Base-by-base conservation (phyloP, 2,888 invertebrate genomes). In the Neoaliturus tenellus region DNA sequence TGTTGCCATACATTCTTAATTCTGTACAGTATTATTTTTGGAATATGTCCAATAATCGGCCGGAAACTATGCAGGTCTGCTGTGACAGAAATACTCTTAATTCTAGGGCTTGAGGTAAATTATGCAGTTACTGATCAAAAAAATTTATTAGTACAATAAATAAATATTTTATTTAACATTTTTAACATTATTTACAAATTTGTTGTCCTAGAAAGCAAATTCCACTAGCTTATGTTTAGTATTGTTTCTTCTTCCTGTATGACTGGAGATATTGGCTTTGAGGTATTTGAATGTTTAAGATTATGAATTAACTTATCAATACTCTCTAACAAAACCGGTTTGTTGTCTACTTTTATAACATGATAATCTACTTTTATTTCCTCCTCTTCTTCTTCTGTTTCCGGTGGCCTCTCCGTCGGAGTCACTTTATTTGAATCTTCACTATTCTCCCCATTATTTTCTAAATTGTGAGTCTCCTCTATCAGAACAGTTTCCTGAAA, bases 281-380 rank as follows among this genome's bases (percentile, higher is more conserved):
- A 23, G 20, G 28, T 67, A 8, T 67, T 67, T n/a, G 67, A 25
- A 67, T 67, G 3, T 67, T 67, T 31, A 17, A 33, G 67, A 67
- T 67, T 67, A 31, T 33, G 35, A n/a, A 67, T 33, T n/a, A 33
- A 17, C n/a, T 67, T 35, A 35, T 80, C 80, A 25, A 58, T 51
- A 6, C 58, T 39, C 1, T 67, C 48, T 23, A 81, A 17, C 33
- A 81, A 67, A 6, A 81, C 81, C 2, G 81, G 81, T 28, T 81
- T 81, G 20, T 81, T 67, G 28, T 81, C 67, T 17, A 81, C 67
- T 67, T 62, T 62, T 39, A 81, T 81, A 6, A 81, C 81, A 44
- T 81, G 81, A 31, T 28, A 81, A 67, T 81, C 81, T n/a, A 69
- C 41, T 31, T 67, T 33, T 28, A 69, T 81, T 39, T 81, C 81